A percentile compares a stretch with the other conserved stretches of the same genome.
phyloP scores from a whole-genome alignment of 2,113 vertebrate genomes.

The human (Homo sapiens) region DNA sequence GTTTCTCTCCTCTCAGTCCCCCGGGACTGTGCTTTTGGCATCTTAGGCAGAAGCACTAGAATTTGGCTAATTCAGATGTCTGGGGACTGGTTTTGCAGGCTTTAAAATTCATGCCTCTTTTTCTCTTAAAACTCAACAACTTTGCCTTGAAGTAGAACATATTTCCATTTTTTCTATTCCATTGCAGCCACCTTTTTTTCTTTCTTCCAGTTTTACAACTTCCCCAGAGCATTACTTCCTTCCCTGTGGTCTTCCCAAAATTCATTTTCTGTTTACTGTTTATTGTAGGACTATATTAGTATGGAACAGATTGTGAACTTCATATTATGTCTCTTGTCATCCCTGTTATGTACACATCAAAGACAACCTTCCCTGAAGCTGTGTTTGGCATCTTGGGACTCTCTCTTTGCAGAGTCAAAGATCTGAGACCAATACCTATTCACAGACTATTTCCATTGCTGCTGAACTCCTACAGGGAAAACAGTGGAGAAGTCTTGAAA shows the following conservation, averaged over 20 bases:
- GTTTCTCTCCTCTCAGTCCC: not conserved
- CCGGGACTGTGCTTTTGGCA: not conserved
- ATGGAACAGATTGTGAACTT: not conserved
- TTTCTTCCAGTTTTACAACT: not conserved
- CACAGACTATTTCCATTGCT: not conserved
- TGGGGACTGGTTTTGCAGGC: not conserved
- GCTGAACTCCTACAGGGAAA: not conserved
- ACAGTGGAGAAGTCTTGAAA: not conserved
- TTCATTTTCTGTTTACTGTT: not conserved
- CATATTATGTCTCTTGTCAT: not conserved
- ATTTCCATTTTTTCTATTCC: not conserved
- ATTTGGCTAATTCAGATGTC: not conserved
- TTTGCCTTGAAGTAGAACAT: not conserved
- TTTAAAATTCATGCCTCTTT: not conserved
- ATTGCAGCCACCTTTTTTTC: not conserved
- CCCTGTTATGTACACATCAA: constrained; percentile 20
- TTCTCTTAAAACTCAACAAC: not conserved
- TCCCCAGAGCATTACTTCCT: not conserved
- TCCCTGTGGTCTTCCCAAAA: not conserved
- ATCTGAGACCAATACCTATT: not conserved
- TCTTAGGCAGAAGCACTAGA: not conserved
- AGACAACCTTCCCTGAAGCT: constrained; percentile 23
- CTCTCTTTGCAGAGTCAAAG: constrained; percentile 32
- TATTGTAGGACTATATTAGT: not conserved
- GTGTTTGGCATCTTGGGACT: not conserved